Conservation (phyloP, 1,140 invertebrate species). For the Bombus terrestris region DNA sequence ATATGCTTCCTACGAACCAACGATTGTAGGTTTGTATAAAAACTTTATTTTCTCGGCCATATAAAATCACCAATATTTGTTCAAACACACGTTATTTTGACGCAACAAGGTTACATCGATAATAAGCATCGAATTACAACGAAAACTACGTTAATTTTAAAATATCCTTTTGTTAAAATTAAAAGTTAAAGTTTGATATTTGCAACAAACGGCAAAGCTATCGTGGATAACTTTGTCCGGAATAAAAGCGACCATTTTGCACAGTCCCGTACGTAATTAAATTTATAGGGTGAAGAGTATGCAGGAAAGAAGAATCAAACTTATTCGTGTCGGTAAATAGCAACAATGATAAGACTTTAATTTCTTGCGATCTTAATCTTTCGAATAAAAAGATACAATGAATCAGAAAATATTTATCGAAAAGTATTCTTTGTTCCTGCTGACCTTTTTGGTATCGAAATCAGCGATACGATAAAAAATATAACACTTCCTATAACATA, state of each 20-base stretch:
- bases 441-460: slow-evolving; percentile 13
- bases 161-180: slow-evolving; percentile 37
- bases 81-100: slow-evolving; percentile 59
- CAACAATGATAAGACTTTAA: not conserved
- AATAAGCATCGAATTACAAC: slow-evolving; percentile 50
- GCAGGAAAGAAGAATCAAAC: slow-evolving; percentile 37
- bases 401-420: not conserved
- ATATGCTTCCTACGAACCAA: not conserved
- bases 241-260: slow-evolving; percentile 30
- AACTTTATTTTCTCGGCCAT: slow-evolving; percentile 65
- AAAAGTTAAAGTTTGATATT: slow-evolving; percentile 28
- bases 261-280: slow-evolving; percentile 37
- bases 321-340: not conserved
- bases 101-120: slow-evolving; percentile 60
- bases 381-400: not conserved
- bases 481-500: slow-evolving; percentile 22
- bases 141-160: slow-evolving; percentile 38
- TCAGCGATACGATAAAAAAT: slow-evolving; percentile 36
- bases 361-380: too few species aligned
- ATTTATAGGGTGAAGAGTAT: not conserved
- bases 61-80: slow-evolving; percentile 68
- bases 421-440: slow-evolving; percentile 33
- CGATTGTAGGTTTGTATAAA: slow-evolving; percentile 56
- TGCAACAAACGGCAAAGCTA: slow-evolving; percentile 15
- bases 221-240: slow-evolving; percentile 3